phyloP scores from a whole-genome alignment of 2,888 invertebrate species.

The Ochropleura leucogaster region DNA sequence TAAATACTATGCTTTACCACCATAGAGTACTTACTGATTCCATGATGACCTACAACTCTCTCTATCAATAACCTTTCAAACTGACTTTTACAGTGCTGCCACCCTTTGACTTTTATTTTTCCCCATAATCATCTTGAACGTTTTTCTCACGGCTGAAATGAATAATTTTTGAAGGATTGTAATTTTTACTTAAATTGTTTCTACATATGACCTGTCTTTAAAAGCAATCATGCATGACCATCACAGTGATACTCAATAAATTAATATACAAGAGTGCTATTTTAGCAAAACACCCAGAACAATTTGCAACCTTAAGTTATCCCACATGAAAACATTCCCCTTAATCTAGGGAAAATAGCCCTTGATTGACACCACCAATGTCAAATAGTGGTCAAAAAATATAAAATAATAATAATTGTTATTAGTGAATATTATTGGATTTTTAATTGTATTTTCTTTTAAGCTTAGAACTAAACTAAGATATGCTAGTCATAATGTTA shows the following conservation, averaged over 20 bases:
- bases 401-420: not conserved
- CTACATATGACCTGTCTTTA: not conserved
- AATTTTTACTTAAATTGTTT: not conserved
- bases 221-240: not conserved
- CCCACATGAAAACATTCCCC: not conserved
- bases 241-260: not conserved
- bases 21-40: not conserved
- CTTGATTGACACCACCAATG: conserved; percentile 37
- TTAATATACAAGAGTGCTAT: not conserved
- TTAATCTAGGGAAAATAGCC: conserved; percentile 3
- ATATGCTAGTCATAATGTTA: conserved; percentile 16
- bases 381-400: conserved; percentile 63
- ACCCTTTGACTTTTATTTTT: not conserved
- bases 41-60: not conserved
- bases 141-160: too few relatives aligned
- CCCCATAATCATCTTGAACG: not conserved
- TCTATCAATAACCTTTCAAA: not conserved
- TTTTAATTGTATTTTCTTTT: not conserved
- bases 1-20: too few relatives aligned
- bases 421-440: not conserved
- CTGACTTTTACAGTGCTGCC: not conserved
- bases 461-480: not conserved
- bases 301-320: not conserved
- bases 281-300: not conserved
- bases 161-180: too few relatives aligned